phyloP scores from a whole-genome alignment of 2,888 invertebrate species.

The Rhynchonema sp. region DNA sequence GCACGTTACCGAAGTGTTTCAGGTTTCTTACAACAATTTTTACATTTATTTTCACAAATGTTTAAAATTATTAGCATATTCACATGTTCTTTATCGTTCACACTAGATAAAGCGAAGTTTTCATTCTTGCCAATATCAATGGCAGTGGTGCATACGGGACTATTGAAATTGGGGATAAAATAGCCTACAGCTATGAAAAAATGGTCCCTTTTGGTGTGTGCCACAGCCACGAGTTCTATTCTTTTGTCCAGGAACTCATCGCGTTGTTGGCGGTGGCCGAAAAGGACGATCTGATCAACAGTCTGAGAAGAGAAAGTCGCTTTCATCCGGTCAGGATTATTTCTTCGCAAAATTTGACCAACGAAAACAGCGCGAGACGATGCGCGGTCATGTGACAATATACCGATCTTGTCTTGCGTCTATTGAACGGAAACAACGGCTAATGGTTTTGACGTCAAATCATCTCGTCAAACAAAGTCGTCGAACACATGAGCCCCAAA shows the following conservation, averaged over 20 bases:
- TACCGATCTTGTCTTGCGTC: neutral
- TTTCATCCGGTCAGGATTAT: too few relatives aligned
- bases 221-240: too few relatives aligned
- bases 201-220: too few relatives aligned
- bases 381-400: neutral
- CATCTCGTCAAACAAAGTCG: neutral
- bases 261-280: neutral
- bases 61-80: neutral
- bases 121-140: too few relatives aligned
- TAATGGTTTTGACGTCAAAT: neutral
- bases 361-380: neutral
- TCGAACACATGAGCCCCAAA: neutral
- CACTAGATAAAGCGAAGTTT: too few relatives aligned
- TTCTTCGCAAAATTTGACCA: neutral
- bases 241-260: neutral
- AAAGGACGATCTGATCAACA: neutral
- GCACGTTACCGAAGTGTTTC: neutral
- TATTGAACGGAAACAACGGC: neutral
- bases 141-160: too few relatives aligned
- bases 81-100: too few relatives aligned
- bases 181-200: too few relatives aligned
- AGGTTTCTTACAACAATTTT: neutral
- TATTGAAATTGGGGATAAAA: too few relatives aligned
- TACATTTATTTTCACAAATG: neutral
- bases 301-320: too few relatives aligned